phyloP scores from a whole-genome alignment of 2,888 invertebrate genomes.

The Trichopria drosophilae region DNA sequence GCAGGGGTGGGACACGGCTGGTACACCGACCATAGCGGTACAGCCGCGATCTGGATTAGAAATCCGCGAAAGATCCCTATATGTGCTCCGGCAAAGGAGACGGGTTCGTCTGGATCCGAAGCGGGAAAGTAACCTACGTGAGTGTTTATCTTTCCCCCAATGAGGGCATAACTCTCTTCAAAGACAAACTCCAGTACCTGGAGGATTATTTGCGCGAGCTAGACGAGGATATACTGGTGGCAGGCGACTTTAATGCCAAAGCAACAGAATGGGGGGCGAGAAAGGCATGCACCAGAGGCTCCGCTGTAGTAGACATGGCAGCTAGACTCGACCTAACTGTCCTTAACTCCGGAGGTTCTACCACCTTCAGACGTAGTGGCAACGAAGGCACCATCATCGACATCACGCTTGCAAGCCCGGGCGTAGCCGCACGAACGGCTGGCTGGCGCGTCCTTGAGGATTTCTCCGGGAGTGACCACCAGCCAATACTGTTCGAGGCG shows the following conservation, averaged over 20 bases:
- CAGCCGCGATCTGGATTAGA: too few relatives aligned
- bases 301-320: conserved; percentile 4
- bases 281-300: conserved; percentile 2
- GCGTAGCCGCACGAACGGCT: background rate
- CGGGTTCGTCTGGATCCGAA: conserved; percentile 11
- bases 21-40: too few relatives aligned
- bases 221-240: background rate
- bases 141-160: too few relatives aligned
- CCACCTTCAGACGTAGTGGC: conserved; percentile 1
- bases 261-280: conserved; percentile 1
- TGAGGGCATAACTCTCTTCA: background rate
- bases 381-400: background rate
- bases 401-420: background rate
- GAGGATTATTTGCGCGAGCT: background rate
- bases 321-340: conserved; percentile 12
- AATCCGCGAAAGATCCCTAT: background rate
- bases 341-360: background rate
- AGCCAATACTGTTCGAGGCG: conserved; percentile 21
- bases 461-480: conserved; percentile 29
- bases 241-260: conserved; percentile 16
- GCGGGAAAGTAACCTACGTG: background rate
- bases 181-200: too few relatives aligned
- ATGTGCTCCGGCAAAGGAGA: too few relatives aligned
- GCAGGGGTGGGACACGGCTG: too few relatives aligned
- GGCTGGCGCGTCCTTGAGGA: conserved; percentile 24